Percentiles rank a stretch among this genome's conserved stretches.
phyloP scores from a whole-genome alignment of 2,888 invertebrate genomes.

The Petrolisthes cinctipes region DNA sequence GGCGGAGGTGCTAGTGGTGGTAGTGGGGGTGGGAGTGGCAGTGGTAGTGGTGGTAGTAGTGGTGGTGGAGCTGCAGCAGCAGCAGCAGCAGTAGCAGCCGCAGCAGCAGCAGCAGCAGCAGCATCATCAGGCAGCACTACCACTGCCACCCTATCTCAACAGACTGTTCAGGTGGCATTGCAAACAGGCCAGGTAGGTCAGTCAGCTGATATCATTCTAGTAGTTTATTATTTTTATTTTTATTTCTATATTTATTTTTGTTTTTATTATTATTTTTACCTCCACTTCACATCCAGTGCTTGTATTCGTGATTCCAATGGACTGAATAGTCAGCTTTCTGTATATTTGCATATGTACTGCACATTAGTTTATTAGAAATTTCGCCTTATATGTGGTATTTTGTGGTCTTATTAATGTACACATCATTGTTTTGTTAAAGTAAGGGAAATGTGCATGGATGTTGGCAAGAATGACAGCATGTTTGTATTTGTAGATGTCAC shows the following conservation, averaged over 20 bases:
- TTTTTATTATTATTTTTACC: neutral
- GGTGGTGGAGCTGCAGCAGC: constrained; percentile 25
- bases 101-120: constrained; percentile 24
- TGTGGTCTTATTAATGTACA: too few species aligned
- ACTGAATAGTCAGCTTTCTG: too few species aligned
- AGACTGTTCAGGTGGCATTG: constrained; percentile 61
- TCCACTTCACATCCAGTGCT: neutral
- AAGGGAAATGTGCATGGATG: too few species aligned
- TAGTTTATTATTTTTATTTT: neutral
- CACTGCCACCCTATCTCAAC: constrained; percentile 40
- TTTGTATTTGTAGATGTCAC: too few species aligned
- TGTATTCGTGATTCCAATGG: too few species aligned
- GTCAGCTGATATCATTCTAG: neutral
- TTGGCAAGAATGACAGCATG: too few species aligned
- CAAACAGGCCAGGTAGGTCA: constrained; percentile 52
- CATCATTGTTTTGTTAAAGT: too few species aligned
- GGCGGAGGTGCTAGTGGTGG: neutral
- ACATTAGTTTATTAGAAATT: too few species aligned
- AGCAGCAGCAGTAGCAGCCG: constrained; percentile 25
- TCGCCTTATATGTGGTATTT: too few species aligned
- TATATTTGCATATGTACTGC: too few species aligned
- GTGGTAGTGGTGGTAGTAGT: constrained; percentile 24
- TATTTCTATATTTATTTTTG: neutral
- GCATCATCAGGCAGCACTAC: constrained; percentile 3
- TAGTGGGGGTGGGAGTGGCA: constrained; percentile 11